Evolutionary conservation across 2,888 invertebrate genomes (phyloP).

Genomic region (Leucophenga maculata): DNA sequence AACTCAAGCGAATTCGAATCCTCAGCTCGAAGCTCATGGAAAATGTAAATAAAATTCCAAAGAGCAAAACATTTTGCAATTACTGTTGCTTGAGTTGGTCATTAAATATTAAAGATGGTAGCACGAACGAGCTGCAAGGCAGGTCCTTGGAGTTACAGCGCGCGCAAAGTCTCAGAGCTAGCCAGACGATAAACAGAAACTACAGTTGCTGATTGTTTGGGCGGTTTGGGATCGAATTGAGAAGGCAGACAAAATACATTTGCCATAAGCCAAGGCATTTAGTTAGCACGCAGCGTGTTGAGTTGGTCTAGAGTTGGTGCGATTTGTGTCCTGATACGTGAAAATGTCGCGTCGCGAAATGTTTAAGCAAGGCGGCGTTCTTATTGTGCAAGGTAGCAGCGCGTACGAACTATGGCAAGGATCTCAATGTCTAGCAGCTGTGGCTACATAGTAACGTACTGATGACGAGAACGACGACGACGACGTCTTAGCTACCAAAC

Average conservation of each 20-base stretch:
- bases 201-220: background rate
- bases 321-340: slow-evolving; percentile 51
- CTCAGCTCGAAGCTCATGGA: slow-evolving; percentile 53
- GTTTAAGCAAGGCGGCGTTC: background rate
- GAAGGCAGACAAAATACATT: background rate
- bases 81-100: slow-evolving; percentile 58
- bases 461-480: background rate
- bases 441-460: background rate
- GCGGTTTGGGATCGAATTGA: background rate
- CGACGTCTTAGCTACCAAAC: slow-evolving; percentile 43
- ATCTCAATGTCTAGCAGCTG: no score
- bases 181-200: slow-evolving; percentile 5
- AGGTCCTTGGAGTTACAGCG: background rate
- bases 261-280: background rate
- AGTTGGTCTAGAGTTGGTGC: background rate
- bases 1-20: background rate
- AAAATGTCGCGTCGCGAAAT: slow-evolving; percentile 52
- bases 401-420: no score
- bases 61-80: slow-evolving; percentile 57
- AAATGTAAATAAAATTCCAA: slow-evolving; percentile 61
- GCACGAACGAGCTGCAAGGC: background rate
- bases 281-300: background rate
- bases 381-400: background rate
- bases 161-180: background rate
- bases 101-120: slow-evolving; percentile 63